phyloP scores from a whole-genome alignment of 2,113 vertebrate species.

The Sigmodon hispidus region DNA sequence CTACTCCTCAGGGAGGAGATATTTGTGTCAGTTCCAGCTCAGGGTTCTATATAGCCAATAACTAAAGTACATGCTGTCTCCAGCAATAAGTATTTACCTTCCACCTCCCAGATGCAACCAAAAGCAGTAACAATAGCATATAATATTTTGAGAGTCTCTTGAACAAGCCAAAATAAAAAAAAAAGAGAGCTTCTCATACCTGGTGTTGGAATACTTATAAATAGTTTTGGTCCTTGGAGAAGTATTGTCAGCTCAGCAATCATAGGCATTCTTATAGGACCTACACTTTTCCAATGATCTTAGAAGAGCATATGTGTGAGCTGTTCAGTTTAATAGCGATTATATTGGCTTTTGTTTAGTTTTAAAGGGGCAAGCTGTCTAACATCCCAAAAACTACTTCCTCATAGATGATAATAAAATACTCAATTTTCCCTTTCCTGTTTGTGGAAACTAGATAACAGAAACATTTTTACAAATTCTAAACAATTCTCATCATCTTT shows the following conservation, averaged over 20 bases:
- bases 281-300: neutral
- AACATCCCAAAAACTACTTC: neutral
- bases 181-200: neutral
- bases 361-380: neutral
- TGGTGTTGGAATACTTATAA: neutral
- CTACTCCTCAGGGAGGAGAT: rapidly evolving
- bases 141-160: neutral
- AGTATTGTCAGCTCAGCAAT: neutral
- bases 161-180: neutral
- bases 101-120: neutral
- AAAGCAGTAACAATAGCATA: neutral
- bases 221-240: neutral
- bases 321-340: neutral
- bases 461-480: neutral
- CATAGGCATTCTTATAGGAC: neutral
- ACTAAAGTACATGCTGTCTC: neutral
- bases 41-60: neutral
- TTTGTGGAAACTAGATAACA: neutral
- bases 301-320: rapidly evolving
- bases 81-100: neutral
- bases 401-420: slow-evolving; percentile 16
- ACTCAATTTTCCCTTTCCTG: neutral
- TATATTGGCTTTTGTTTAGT: neutral
- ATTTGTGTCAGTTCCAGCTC: neutral
- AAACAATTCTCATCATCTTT: neutral